Evolutionary conservation across 2,797 vertebrate genomes (phyloP), one percentile per base, ranked within the genome.

Genomic region (Rhabdophis nuchalis): DNA sequence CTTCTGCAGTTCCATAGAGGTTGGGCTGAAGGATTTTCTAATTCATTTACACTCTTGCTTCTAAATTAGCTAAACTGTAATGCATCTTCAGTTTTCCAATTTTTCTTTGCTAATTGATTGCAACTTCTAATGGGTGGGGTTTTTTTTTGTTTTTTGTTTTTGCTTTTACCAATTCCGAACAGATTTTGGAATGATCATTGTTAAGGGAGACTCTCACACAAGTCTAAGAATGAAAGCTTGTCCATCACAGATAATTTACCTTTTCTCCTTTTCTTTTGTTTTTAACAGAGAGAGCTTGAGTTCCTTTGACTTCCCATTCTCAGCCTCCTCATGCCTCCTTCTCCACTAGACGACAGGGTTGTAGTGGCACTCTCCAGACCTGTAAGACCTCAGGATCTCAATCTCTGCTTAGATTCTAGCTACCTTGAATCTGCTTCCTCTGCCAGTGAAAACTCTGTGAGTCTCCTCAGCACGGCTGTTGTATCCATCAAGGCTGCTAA

Each of bases 241-340:
- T 87, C 27, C 46, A 58, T 90, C 25, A 61, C 11, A 53, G 25
- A 87, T 61, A 53, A 11, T 36, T 92, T 82, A 90, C 60, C 92
- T 94, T 91, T 77, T 77, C 53, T 90, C 25, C 88, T 82, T 92
- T 92, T 94, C 88, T 95, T 92, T 95, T 87, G 93, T 93, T 96
- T 91, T 86, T 97, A 97, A 77, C 98, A 99, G 99, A 98, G 97
- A 95, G 96, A 97, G 98, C 97, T 98, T 97, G 98, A 98, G 97
- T 99, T 99, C 98, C 98, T 98, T 92, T 98, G 98, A 97, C 95
- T 98, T 96, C 97, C 97, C 98, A 98, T 97, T 96, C 97, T 98
- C 98, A 97, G 98, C 98, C 97, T 99, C 98, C 98, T 98, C 98
- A 99, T 99, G 99, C 99, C 99, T 99, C 99, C 99, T 89, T 98